Base-by-base conservation (phyloP, 2,797 vertebrate species). In the Arrhamphus sclerolepis region DNA sequence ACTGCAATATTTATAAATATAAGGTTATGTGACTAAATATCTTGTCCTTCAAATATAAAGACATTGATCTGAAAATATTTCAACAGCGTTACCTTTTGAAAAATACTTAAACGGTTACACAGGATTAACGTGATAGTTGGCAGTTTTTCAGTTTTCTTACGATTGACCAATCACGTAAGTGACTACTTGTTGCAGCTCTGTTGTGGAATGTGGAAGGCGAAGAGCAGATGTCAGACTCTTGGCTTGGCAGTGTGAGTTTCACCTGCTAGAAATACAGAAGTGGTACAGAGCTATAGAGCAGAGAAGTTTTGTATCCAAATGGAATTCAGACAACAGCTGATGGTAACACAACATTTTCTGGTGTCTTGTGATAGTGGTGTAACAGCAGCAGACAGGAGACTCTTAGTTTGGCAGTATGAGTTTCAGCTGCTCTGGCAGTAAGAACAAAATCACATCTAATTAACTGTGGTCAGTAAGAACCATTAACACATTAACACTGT, bases 371-470 rank as follows among this genome's bases (percentile, higher is more conserved):
- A 31, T 66, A 60, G 63, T 74, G 59, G 78, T 40, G 44, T 66
- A 68, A 79, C 66, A 66, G 80, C 83, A 82, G 88, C 87, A 84
- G 89, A 88, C 86, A 47, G 87, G 85, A 90, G 81, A 89, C 87
- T 90, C 88, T 82, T 87, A 81, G 81, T 88, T 70, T 88, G 89
- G 89, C 89, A 91, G 89, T 90, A 61, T 82, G 88, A 91, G 89
- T 88, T 87, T 86, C 87, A 87, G 86, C 81, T 55, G 78, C 87
- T 79, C 83, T 85, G 89, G 89, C 89, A 91, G 89, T 89, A 84
- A 80, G 78, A 87, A 69, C 66, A 76, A 79, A 63, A 72, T 66
- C 65, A 78, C 74, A 62, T 70, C 43, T 70, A 77, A 73, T 54
- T 38, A 82, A 79, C 70, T 56, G 59, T 59, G 67, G 70, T 78